Evolutionary conservation across 2,113 vertebrate species (phyloP), one percentile per base, ranked within the genome.

Genomic region (Gymnobelideus leadbeateri): DNA sequence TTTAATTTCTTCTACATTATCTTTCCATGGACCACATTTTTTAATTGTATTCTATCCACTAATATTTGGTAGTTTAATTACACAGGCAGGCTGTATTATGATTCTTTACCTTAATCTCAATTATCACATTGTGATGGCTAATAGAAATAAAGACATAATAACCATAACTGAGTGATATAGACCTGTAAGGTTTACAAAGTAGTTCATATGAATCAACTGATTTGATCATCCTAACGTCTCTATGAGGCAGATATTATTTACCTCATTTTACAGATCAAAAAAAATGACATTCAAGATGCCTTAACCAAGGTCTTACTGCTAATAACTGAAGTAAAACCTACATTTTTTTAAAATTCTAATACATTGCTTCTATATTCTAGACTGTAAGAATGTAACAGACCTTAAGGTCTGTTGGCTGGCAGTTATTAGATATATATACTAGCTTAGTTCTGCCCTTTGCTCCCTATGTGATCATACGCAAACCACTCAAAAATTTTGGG

Each of bases 1-100:
- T 97, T 97, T 96, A 95, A 19, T 97, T 97, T 97, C 97, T 95
- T 93, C 95, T 94, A 95, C 94, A 96, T 95, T 91, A 94, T 97
- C 89, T 49, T 84, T 93, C 8, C 77, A 92, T 95, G 96, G 93
- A 96, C 96, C 96, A 93, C 61, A 95, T 9, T 95, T 96, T 93
- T 96, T 95, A 95, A 97, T 97, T 90, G 47, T 12, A 90, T 50
- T 9, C 14, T 51, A 49, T 50, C 19, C 28, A 51, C 14, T 90
- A 26, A 49, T 90, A 28, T 90, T 50, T 49, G 49, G 47, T 90
- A 50, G 47, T 47, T 84, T 8, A 50, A 43, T 90, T 90, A 49
- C 89, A 90, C 89, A 28, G 9, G 93, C 92, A 92, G 91, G n/a
- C 21, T 95, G 11, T 0, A 0, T 97, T 96, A 97, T 94, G 91